Conservation (phyloP, 2,888 invertebrate genomes). For the Agonum fuliginosum region DNA sequence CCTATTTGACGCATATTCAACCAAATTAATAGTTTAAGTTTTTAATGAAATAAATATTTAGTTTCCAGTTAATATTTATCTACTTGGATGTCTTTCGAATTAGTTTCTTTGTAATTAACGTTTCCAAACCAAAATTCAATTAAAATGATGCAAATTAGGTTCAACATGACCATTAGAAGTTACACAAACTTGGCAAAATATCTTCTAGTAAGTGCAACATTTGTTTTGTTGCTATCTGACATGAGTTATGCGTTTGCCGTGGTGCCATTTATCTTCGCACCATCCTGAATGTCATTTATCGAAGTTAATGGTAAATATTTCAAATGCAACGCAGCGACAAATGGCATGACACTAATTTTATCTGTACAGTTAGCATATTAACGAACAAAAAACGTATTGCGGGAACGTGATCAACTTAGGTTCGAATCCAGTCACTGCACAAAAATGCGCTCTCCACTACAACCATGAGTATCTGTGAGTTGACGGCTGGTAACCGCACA, state of each 20-base stretch:
- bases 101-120: conserved; percentile 6
- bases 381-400: not conserved
- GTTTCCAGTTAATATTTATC: not conserved
- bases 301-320: conserved; percentile 32
- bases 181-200: conserved; percentile 39
- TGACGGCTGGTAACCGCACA: too few relatives aligned
- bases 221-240: conserved; percentile 29
- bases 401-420: too few relatives aligned
- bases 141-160: conserved; percentile 27
- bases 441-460: too few relatives aligned
- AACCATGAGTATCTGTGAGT: too few relatives aligned
- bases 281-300: conserved; percentile 26
- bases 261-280: conserved; percentile 24
- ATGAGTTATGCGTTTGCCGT: conserved; percentile 23
- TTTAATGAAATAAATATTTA: not conserved
- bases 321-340: conserved; percentile 23
- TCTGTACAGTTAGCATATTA: not conserved
- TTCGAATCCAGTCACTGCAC: too few relatives aligned
- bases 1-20: not conserved
- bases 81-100: too few relatives aligned
- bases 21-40: conserved; percentile 8
- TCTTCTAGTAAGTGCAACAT: conserved; percentile 1
- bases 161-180: conserved; percentile 27
- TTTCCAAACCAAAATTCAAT: not conserved
- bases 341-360: conserved; percentile 17